Base-by-base conservation (phyloP, 1,140 invertebrate species). In the Hetaerina americana region DNA sequence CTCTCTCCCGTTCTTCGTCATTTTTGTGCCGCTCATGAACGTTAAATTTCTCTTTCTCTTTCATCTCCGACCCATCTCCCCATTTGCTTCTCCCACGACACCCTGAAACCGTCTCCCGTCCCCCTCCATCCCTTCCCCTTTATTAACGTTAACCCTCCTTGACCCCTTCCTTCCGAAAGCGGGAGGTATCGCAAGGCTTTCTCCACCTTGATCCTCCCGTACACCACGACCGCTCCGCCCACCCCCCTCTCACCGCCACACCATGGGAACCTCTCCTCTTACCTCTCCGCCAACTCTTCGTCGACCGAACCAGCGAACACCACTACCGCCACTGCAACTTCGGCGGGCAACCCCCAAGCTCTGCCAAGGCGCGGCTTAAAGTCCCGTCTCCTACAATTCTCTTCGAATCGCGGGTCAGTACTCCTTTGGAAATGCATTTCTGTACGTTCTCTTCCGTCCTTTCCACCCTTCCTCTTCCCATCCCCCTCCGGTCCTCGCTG, bases 311-410 rank as follows among this genome's bases (percentile, higher is more conserved):
- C 40, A 57, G 40, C 40, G 40, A 57, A 57, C 40, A 57, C 40
- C 40, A 57, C 40, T 57, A 57, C 40, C 40, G 40, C 40, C 40
- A 57, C 40, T 57, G 40, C 40, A 57, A 57, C 40, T 57, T 57
- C 40, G 40, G 40, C 40, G 40, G 40, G 22, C 67, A 26, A 68
- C 67, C 12, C 67, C 25, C 25, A 26, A 68, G 67, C 67, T 66
- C 74, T 74, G 31, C 73, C 73, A 27, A 87, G 90, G 81, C 88
- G 91, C 81, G 90, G 90, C 79, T 89, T 92, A 84, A 92, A 92
- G 84, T 93, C 92, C 77, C 89, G 92, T 77, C 87, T 94, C 78
- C 88, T 93, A 80, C 91, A 93, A 86, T 92, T 93, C 86, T 89
- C 88, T 83, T 90, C 91, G 78, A 92, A 91, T 83, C 84, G 85